A percentile compares a stretch with the other conserved stretches of the same genome.
Conservation (phyloP, 2,888 invertebrate genomes). For the Melolontha melolontha region DNA sequence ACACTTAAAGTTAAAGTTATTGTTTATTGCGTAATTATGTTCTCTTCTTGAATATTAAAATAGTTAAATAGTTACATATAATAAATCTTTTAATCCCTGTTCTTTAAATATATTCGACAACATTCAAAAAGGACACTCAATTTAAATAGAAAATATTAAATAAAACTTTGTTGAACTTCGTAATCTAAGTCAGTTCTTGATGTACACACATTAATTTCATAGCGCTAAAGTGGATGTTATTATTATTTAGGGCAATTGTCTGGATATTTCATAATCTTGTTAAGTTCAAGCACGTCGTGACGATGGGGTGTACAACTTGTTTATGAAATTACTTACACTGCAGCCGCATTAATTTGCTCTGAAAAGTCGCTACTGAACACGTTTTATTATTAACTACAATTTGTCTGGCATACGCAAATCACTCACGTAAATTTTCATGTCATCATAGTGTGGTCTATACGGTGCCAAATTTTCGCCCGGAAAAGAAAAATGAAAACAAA, state of each 20-base stretch:
- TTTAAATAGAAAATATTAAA: too few relatives aligned
- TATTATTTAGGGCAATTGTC: slow-evolving; percentile 56
- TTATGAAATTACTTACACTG: slow-evolving; percentile 41
- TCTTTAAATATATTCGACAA: neutral
- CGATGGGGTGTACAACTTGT: slow-evolving; percentile 41
- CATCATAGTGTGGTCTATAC: neutral
- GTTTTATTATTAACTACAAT: slow-evolving; percentile 35
- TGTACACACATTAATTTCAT: slow-evolving; percentile 8
- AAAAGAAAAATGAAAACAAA: slow-evolving; percentile 23
- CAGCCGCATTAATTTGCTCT: slow-evolving; percentile 12
- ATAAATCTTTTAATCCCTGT: neutral
- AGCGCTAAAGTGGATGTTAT: slow-evolving; percentile 16
- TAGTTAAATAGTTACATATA: too few relatives aligned
- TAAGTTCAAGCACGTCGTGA: slow-evolving; percentile 48
- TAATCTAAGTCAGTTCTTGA: too few relatives aligned
- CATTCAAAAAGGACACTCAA: too few relatives aligned
- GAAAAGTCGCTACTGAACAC: slow-evolving; percentile 9
- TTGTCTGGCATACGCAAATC: slow-evolving; percentile 19
- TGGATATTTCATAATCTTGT: slow-evolving; percentile 55
- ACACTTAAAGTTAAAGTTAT: too few relatives aligned
- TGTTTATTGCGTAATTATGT: too few relatives aligned
- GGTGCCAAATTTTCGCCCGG: slow-evolving; percentile 19
- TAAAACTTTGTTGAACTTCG: too few relatives aligned
- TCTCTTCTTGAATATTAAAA: too few relatives aligned
- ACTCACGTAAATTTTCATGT: slow-evolving; percentile 6